Evolutionary conservation across 2,113 vertebrate genomes (phyloP).

Genomic region (Natator depressus): DNA sequence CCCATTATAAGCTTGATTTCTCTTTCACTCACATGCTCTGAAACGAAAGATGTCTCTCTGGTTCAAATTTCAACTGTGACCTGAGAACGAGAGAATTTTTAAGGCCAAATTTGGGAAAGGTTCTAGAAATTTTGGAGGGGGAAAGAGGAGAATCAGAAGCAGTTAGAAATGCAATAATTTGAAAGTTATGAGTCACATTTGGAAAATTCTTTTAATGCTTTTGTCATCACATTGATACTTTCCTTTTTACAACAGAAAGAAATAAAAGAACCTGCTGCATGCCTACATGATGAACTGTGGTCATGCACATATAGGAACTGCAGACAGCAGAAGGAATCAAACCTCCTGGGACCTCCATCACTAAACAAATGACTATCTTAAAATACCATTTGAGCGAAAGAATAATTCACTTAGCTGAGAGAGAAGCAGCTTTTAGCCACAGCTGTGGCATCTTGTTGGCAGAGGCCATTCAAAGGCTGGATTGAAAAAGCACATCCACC

Average conservation of each 20-base stretch:
- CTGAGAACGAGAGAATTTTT: too few relatives aligned
- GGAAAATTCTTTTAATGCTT: too few relatives aligned
- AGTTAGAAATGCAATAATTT: too few relatives aligned
- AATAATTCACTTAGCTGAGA: accelerated
- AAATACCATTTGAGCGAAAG: accelerated
- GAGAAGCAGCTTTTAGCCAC: not conserved
- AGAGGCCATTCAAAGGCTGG: not conserved
- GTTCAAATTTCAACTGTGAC: not conserved
- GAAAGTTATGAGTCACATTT: too few relatives aligned
- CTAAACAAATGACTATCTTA: not conserved
- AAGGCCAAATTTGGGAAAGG: too few relatives aligned
- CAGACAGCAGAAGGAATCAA: not conserved
- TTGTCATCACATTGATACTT: not conserved
- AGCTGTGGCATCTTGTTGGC: accelerated
- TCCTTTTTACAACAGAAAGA: not conserved
- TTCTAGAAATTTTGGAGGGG: too few relatives aligned
- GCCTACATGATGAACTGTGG: not conserved
- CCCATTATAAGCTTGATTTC: accelerated
- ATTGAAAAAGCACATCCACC: accelerated
- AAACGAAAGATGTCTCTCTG: not conserved
- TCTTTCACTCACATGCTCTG: not conserved
- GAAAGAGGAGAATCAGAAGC: too few relatives aligned
- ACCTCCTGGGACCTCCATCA: not conserved
- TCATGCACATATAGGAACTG: not conserved
- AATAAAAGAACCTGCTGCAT: not conserved